Evolutionary conservation across 1,140 invertebrate genomes (phyloP), one percentile per base, ranked within the genome.

Genomic region (Adoxophyes honmai): DNA sequence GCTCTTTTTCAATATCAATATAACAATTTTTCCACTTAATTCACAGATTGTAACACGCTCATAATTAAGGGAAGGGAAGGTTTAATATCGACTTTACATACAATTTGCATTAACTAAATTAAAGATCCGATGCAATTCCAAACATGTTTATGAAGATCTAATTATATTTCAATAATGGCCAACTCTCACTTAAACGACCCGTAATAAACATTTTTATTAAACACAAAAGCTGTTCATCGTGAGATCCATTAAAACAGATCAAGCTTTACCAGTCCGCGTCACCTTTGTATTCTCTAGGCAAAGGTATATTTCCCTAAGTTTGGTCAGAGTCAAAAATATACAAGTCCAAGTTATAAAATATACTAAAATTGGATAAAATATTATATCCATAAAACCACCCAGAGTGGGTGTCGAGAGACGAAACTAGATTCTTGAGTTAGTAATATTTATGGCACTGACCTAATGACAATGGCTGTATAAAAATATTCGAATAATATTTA

Each of bases 401-500:
- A 28, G 6, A 28, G 21, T 28, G 21, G 2, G 21, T 3, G 6
- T 28, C 21, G 21, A 6, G 21, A 28, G 21, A 3, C 6, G 21
- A 28, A 28, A 28, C 21, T 28, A 28, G 21, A 28, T 28, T 6
- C 21, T 28, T 28, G 21, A 28, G 6, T 28, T 28, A 28, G 21
- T 28, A 28, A 6, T 28, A 42, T 42, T 42, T 21, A 44, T 44
- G 39, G 18, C 39, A 15, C 15, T 44, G 16, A 44, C 39, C 15
- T 16, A 21, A 15, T 39, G 38, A 16, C 38, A 39, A 11, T 44
- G 39, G n/a, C 51, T 60, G 53, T 68, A 68, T 60, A 68, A 64
- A 64, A 64, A 64, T 62, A 64, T 60, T 52, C 44, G 59, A 66
- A 44, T 60, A 52, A 62, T 57, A 33, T 36, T 34, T 57, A 55